Conservation (phyloP, 23 tunicate species). For the Diplosoma virens region DNA sequence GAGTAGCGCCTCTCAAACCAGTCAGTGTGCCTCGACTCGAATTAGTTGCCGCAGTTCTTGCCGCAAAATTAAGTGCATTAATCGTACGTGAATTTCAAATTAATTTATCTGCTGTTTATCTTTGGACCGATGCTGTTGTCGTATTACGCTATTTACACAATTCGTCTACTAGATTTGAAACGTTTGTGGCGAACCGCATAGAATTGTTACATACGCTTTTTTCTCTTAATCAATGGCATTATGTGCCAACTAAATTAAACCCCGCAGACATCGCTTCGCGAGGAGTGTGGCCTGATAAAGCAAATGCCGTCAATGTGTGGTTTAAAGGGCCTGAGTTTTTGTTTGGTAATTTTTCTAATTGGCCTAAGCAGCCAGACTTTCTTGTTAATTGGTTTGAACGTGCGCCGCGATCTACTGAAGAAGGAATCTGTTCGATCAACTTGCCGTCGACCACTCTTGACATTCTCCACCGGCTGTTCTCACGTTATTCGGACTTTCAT, state of each 20-base stretch:
- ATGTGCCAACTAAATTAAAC: slow-evolving; percentile 7
- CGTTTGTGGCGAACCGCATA: slow-evolving; percentile 3
- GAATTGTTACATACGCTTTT: background rate
- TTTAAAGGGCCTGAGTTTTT: background rate
- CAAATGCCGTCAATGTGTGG: background rate
- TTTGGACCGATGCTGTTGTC: slow-evolving; percentile 16
- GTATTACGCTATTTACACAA: slow-evolving; percentile 7
- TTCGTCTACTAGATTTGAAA: background rate
- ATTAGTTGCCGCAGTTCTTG: slow-evolving; percentile 11
- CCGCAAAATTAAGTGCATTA: background rate
- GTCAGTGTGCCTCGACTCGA: background rate
- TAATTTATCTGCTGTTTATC: background rate
- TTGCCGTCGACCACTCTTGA: background rate
- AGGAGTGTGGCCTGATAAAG: background rate
- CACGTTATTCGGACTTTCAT: background rate
- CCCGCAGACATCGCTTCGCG: slow-evolving; percentile 5
- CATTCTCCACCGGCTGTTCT: slow-evolving; percentile 5
- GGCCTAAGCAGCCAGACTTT: slow-evolving; percentile 11
- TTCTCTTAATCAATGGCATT: slow-evolving; percentile 1
- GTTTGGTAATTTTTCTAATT: background rate
- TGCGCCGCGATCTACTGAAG: background rate
- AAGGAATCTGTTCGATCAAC: background rate
- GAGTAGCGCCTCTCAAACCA: background rate
- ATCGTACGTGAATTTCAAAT: background rate
- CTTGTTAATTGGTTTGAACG: background rate